phyloP scores from a whole-genome alignment of 1,140 invertebrate genomes.

The Ladona fulva region DNA sequence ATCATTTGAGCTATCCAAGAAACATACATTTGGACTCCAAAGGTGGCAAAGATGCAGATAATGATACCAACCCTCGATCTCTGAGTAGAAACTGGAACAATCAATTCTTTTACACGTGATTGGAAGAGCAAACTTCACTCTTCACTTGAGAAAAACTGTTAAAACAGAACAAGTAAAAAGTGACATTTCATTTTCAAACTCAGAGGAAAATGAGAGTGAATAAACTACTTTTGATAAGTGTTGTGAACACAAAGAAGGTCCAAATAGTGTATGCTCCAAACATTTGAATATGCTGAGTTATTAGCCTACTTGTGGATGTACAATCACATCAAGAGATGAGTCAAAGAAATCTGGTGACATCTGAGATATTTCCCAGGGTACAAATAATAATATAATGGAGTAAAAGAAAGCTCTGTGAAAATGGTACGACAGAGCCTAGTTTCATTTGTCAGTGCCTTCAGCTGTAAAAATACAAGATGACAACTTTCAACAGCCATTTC shows the following conservation, averaged over 20 bases:
- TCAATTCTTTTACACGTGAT: neutral
- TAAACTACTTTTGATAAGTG: neutral
- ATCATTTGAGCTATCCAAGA: neutral
- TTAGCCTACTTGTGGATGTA: no score
- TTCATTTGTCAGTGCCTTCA: no score
- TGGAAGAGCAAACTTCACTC: neutral
- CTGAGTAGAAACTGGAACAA: neutral
- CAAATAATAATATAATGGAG: no score
- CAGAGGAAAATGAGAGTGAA: neutral
- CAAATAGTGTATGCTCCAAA: neutral
- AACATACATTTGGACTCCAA: neutral
- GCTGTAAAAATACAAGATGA: no score
- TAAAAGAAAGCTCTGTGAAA: no score
- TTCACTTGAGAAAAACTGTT: neutral
- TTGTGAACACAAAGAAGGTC: constrained; percentile 1
- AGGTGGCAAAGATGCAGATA: neutral
- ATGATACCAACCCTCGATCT: neutral
- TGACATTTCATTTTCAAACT: neutral
- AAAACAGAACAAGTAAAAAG: neutral
- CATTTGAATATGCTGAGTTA: neutral
- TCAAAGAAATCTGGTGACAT: no score
- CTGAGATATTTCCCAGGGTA: no score
- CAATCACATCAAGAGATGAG: no score
- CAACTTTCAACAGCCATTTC: no score
- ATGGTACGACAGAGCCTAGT: no score